Conservation (phyloP, 1,140 invertebrate genomes). For the Sitophilus oryzae region DNA sequence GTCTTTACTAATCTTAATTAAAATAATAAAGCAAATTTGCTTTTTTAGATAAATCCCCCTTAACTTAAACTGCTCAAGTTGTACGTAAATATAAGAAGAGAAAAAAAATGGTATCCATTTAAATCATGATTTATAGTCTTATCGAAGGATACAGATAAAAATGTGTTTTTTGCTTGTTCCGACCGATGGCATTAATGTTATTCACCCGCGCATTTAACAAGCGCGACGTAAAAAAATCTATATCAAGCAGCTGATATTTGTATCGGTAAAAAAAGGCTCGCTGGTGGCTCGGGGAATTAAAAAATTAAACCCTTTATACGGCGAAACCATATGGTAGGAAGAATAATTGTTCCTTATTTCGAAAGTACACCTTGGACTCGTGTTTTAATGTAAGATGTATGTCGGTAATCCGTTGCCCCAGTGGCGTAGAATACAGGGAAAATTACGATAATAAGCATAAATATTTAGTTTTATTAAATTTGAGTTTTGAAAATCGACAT, state of each 20-base stretch:
- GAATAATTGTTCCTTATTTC: conserved; percentile 25
- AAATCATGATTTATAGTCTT: too few relatives aligned
- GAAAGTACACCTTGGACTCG: conserved; percentile 20
- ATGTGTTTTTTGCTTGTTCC: too few relatives aligned
- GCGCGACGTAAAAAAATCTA: conserved; percentile 16
- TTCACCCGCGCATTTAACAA: neutral
- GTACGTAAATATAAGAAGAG: too few relatives aligned
- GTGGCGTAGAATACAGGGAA: conserved; percentile 11
- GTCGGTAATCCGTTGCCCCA: conserved; percentile 11
- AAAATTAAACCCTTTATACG: conserved; percentile 10
- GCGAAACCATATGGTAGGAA: conserved; percentile 24
- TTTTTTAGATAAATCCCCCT: too few relatives aligned
- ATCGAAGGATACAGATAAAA: too few relatives aligned
- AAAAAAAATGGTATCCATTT: too few relatives aligned
- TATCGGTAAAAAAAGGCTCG: conserved; percentile 5
- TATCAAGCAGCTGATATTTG: conserved; percentile 18
- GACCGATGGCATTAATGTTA: neutral
- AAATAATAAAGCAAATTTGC: too few relatives aligned
- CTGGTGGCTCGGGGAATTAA: conserved; percentile 4
- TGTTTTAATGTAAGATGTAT: conserved; percentile 17
- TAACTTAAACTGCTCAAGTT: too few relatives aligned
- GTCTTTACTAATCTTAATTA: too few relatives aligned
- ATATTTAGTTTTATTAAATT: too few relatives aligned
- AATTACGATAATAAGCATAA: too few relatives aligned
- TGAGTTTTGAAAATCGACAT: too few relatives aligned